Evolutionary conservation across 2,888 invertebrate genomes (phyloP), one percentile per base, ranked within the genome.

Genomic region (Pemphredon lugubris): DNA sequence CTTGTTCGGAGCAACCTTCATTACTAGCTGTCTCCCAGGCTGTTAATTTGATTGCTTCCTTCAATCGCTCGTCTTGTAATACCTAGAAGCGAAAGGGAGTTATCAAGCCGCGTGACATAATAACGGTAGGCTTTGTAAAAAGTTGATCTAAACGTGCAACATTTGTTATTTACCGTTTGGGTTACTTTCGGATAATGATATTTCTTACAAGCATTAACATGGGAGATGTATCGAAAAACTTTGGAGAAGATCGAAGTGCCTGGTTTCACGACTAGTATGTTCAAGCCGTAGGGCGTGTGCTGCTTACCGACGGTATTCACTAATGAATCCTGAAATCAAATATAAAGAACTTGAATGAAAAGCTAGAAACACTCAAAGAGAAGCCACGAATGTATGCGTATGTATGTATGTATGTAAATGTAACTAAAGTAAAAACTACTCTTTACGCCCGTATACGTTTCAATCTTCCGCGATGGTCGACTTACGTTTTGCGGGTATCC

Each of bases 111-210:
- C n/a, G n/a, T n/a, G n/a, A n/a, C n/a, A n/a, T n/a, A n/a, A n/a
- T n/a, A n/a, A n/a, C n/a, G n/a, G n/a, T n/a, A n/a, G n/a, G n/a
- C n/a, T n/a, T n/a, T n/a, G n/a, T n/a, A n/a, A n/a, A 34, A n/a
- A 34, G 11, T 1, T 34, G n/a, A 34, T 4, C 9, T 34, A 34
- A 3, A 34, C 1, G 34, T 34, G 4, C 26, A 34, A 11, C 1
- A 34, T 11, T 34, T 34, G 0, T 2, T 34, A n/a, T 4, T 89
- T 75, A 92, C 92, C 30, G 88, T 84, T 59, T 90, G 89, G 48
- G 93, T 92, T 61, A 95, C 91, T 84, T 94, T 94, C 47, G 94
- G 93, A 88, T 94, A 96, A 53, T 93, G 90, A 84, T 93, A 95
- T 64, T 92, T 93, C 82, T 92, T 92, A 61, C 94, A 91, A 54